A percentile compares a stretch with the other conserved stretches of the same genome.
phyloP scores from a whole-genome alignment of 2,888 invertebrate genomes.

The Clusia tigrina region DNA sequence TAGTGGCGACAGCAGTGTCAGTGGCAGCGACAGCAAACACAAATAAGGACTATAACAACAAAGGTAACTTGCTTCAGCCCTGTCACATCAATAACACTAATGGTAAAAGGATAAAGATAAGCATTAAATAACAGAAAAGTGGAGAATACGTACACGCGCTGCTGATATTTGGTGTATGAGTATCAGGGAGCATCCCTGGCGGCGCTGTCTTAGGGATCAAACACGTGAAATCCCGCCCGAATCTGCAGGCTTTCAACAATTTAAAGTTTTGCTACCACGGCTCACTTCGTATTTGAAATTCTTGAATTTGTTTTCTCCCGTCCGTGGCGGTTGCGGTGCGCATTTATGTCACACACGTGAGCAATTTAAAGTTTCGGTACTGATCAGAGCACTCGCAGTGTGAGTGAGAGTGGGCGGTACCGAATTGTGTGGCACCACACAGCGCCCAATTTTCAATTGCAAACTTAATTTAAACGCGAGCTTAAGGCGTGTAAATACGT shows the following conservation, averaged over 20 bases:
- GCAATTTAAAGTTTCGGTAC: constrained; percentile 45
- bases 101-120: constrained; percentile 58
- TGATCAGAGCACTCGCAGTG: neutral
- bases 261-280: neutral
- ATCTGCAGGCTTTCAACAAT: constrained; percentile 2
- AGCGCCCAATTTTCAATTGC: constrained; percentile 43
- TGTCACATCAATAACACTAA: constrained; percentile 57
- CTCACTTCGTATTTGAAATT: constrained; percentile 38
- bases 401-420: neutral
- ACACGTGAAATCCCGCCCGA: neutral
- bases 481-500: constrained; percentile 24
- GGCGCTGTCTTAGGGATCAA: neutral
- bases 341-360: constrained; percentile 54
- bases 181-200: neutral
- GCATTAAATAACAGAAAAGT: constrained; percentile 51
- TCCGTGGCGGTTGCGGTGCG: neutral
- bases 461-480: constrained; percentile 49
- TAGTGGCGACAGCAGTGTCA: constrained; percentile 36
- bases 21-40: constrained; percentile 20
- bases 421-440: neutral
- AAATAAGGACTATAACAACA: constrained; percentile 22
- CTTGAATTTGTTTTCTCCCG: constrained; percentile 40
- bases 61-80: constrained; percentile 21
- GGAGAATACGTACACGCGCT: neutral
- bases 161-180: neutral